Evolutionary conservation across 2,888 invertebrate species (phyloP).

Genomic region (Drymonia ruficornis): DNA sequence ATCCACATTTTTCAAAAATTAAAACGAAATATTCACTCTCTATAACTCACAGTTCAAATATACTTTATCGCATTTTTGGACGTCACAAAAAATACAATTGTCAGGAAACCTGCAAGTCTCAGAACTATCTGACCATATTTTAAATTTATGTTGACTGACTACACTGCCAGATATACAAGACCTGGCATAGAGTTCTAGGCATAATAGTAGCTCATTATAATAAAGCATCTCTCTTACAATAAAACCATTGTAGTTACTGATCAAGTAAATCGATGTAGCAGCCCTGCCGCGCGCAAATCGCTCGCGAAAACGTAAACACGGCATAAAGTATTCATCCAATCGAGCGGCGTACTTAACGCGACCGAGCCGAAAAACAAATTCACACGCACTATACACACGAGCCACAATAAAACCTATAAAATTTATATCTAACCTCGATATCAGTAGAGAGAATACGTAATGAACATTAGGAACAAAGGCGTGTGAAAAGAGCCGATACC

Average conservation of each 20-base stretch:
- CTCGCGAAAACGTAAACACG: conserved; percentile 45
- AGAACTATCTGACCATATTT: too few species aligned
- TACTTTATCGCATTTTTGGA: too few species aligned
- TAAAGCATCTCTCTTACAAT: neutral
- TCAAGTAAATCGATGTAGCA: conserved; percentile 5
- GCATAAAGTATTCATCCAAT: conserved; percentile 55
- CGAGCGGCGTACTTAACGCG: conserved; percentile 44
- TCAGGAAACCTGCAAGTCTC: too few species aligned
- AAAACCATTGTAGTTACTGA: conserved; percentile 1
- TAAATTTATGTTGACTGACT: too few species aligned
- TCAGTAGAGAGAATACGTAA: conserved; percentile 78
- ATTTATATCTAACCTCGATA: conserved; percentile 75
- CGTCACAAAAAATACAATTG: too few species aligned
- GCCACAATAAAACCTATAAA: conserved; percentile 72
- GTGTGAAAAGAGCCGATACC: conserved; percentile 74
- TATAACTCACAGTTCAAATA: neutral
- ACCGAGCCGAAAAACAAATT: conserved; percentile 58
- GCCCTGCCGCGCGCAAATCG: conserved; percentile 28
- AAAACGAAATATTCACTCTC: too few species aligned
- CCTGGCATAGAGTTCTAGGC: too few species aligned
- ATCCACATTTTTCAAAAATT: too few species aligned
- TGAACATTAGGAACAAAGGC: conserved; percentile 80
- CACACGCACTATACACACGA: conserved; percentile 56
- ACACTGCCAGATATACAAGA: too few species aligned
- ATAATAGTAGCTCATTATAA: neutral